These are phyloP conservation scores for Pluvialis apricaria DNA, from an alignment of 2,113 vertebrate species.

Conservation along the genomic window DNA sequence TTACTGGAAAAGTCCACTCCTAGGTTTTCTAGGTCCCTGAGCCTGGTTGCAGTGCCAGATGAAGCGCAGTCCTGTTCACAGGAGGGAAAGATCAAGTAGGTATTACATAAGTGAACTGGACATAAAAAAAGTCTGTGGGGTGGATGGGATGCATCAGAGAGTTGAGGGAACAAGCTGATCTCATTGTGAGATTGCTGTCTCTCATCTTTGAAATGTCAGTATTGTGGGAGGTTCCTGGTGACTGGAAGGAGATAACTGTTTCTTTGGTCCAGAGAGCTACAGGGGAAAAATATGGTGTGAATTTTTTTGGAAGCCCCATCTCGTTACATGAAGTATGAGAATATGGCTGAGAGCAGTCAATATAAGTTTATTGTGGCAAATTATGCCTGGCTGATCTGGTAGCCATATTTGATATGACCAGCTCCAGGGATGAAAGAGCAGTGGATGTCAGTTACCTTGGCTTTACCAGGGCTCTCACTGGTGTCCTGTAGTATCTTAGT, in stretches of 20 bases:
- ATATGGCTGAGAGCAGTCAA: not conserved
- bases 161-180: not conserved
- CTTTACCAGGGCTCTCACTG: not conserved
- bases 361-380: not conserved
- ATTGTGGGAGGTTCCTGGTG: not conserved
- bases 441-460: not conserved
- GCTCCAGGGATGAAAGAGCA: not conserved
- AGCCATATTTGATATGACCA: not conserved
- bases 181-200: not conserved
- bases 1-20: not conserved
- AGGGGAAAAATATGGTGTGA: not conserved
- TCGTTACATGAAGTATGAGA: not conserved
- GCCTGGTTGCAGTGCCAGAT: not conserved
- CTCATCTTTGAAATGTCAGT: not conserved
- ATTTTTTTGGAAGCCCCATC: not conserved
- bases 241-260: not conserved
- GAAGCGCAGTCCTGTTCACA: not conserved
- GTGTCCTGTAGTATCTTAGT: not conserved
- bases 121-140: not conserved
- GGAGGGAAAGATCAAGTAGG: not conserved
- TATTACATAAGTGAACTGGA: not conserved
- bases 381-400: not conserved
- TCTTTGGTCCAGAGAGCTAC: not conserved
- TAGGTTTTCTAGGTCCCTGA: not conserved
- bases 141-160: not conserved